These are phyloP conservation scores for Cynopterus sphinx DNA, from an alignment of 2,797 vertebrate genomes.

Conservation along the genomic window DNA sequence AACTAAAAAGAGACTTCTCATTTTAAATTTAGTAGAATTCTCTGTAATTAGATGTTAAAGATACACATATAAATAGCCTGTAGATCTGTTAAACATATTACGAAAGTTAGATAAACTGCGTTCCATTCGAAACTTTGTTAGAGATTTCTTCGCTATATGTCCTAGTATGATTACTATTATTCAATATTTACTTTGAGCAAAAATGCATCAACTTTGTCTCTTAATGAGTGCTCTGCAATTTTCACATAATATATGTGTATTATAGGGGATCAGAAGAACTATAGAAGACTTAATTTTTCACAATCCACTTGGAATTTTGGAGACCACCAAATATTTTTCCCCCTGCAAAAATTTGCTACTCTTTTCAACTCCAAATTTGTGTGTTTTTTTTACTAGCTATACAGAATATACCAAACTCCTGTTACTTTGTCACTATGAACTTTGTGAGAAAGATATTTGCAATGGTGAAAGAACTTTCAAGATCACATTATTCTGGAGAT, in stretches of 20 bases:
- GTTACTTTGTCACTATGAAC: background rate
- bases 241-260: background rate
- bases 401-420: background rate
- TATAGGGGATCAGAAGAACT: background rate
- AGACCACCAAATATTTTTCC: background rate
- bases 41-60: constrained; percentile 46
- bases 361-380: background rate
- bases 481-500: background rate
- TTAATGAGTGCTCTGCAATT: background rate
- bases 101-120: background rate
- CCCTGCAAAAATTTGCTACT: background rate
- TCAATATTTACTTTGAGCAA: background rate
- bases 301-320: background rate
- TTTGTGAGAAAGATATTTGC: background rate
- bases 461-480: background rate
- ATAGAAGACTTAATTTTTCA: background rate
- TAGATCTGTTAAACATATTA: background rate
- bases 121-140: background rate
- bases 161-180: background rate
- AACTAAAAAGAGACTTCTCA: background rate
- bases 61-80: background rate
- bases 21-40: constrained; percentile 57
- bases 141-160: background rate
- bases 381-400: background rate
- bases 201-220: background rate